Conservation (phyloP, 2,888 invertebrate species). For the Caenorhabditis sp. region DNA sequence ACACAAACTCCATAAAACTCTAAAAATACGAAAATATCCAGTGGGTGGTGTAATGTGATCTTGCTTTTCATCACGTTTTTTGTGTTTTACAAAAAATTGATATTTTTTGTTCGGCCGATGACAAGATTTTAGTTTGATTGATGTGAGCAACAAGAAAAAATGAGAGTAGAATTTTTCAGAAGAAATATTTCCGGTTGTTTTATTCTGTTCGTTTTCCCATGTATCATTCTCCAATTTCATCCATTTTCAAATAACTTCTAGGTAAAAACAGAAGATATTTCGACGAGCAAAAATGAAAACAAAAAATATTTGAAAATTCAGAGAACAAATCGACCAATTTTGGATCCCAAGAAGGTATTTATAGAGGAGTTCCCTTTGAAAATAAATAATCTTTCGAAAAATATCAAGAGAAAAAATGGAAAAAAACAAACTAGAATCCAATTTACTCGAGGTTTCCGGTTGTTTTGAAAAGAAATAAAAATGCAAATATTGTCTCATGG, state of each 20-base stretch:
- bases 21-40: not conserved
- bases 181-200: too few relatives aligned
- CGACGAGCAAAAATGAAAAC: not conserved
- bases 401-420: too few relatives aligned
- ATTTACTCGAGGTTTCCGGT: too few relatives aligned
- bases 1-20: not conserved
- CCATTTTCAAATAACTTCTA: not conserved
- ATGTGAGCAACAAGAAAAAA: not conserved
- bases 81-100: not conserved
- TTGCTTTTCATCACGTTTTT: not conserved
- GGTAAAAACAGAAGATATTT: not conserved
- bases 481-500: too few relatives aligned
- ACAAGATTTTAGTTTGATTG: not conserved
- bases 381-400: too few relatives aligned
- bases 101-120: not conserved
- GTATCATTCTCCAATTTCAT: not conserved
- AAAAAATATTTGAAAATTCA: too few relatives aligned
- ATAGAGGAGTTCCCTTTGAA: too few relatives aligned
- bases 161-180: not conserved
- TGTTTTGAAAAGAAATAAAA: too few relatives aligned
- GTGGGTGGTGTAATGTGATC: conserved; percentile 1
- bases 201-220: not conserved
- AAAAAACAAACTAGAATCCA: too few relatives aligned
- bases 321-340: too few relatives aligned
- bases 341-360: too few relatives aligned